Conservation (phyloP, 37 sponge, comb jelly and placozoan species). For the Ephydatia muelleri region DNA sequence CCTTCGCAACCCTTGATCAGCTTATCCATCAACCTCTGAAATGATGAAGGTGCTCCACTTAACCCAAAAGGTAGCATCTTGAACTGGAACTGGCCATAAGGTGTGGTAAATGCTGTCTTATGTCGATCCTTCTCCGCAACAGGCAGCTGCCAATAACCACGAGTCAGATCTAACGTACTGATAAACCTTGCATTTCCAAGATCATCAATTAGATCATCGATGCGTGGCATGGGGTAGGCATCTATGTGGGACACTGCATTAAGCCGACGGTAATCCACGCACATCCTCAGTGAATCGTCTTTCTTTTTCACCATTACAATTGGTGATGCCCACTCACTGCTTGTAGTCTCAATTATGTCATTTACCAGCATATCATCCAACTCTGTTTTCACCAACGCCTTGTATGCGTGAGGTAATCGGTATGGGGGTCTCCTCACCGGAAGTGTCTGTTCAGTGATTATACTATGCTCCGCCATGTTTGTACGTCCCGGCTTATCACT, state of each 20-base stretch:
- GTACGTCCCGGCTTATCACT: no score
- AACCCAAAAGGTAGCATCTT: constrained; percentile 63
- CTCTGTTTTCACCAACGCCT: constrained; percentile 22
- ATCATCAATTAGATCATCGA: constrained; percentile 45
- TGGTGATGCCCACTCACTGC: constrained; percentile 36
- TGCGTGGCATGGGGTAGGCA: no score
- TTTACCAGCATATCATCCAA: constrained; percentile 27
- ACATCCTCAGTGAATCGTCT: constrained; percentile 37
- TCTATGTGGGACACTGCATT: constrained; percentile 38
- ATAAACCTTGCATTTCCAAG: constrained; percentile 29
- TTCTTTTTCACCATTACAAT: constrained; percentile 51
- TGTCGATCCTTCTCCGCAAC: no score
- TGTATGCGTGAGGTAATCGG: no score
- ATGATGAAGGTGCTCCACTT: constrained; percentile 48
- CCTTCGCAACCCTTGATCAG: constrained; percentile 8
- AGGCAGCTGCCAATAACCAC: no score
- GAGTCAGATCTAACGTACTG: constrained; percentile 32
- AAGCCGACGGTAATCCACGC: constrained; percentile 55
- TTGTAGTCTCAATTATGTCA: constrained; percentile 28
- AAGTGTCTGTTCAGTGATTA: no score
- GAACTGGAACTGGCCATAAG: no score
- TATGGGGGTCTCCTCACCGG: no score
- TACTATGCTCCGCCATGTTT: no score
- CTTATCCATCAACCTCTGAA: constrained; percentile 54
- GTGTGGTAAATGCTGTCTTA: no score